These are phyloP conservation scores for Xenentodon cancila DNA, from an alignment of 2,797 vertebrate species.

Conservation along the genomic window DNA sequence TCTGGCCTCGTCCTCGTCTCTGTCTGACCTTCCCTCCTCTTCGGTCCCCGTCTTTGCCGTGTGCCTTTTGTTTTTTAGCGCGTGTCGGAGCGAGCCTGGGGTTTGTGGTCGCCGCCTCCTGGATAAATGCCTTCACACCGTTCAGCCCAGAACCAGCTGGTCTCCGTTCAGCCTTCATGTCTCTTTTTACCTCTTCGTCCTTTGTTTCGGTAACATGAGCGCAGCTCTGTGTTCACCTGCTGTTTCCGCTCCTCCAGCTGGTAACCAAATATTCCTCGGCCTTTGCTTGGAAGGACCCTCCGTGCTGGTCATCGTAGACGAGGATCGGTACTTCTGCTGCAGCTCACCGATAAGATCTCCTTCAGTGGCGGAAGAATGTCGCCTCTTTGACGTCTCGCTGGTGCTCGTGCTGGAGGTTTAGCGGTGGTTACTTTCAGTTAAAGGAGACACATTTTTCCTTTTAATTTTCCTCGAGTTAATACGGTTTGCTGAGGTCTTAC, in stretches of 20 bases:
- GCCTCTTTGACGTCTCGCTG: background rate
- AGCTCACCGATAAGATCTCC: background rate
- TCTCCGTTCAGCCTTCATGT: slow-evolving; percentile 43
- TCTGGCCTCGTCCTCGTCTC: background rate
- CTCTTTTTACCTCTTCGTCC: slow-evolving; percentile 43
- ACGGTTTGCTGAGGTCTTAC: too few species aligned
- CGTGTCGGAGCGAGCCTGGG: slow-evolving; percentile 20
- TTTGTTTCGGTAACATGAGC: slow-evolving; percentile 14
- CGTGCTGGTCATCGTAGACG: too few species aligned
- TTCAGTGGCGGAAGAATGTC: too few species aligned
- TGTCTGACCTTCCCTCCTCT: slow-evolving; percentile 7
- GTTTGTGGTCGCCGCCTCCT: slow-evolving; percentile 18
- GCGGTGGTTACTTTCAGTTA: too few species aligned
- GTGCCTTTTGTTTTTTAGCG: slow-evolving; percentile 70
- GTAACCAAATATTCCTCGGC: slow-evolving; percentile 18
- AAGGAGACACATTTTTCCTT: too few species aligned
- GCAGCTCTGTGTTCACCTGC: slow-evolving; percentile 16
- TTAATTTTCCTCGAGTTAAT: too few species aligned
- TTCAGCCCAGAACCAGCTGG: slow-evolving; percentile 49
- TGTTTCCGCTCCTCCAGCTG: background rate
- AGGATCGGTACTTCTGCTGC: background rate
- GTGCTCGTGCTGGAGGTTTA: background rate
- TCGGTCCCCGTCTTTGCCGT: slow-evolving; percentile 34
- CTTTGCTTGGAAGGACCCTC: too few species aligned
- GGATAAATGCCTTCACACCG: slow-evolving; percentile 55